A percentile compares a stretch with the other conserved stretches of the same genome.
Evolutionary conservation across 2,888 invertebrate species (phyloP).

Genomic region (Diplolepis rosae): DNA sequence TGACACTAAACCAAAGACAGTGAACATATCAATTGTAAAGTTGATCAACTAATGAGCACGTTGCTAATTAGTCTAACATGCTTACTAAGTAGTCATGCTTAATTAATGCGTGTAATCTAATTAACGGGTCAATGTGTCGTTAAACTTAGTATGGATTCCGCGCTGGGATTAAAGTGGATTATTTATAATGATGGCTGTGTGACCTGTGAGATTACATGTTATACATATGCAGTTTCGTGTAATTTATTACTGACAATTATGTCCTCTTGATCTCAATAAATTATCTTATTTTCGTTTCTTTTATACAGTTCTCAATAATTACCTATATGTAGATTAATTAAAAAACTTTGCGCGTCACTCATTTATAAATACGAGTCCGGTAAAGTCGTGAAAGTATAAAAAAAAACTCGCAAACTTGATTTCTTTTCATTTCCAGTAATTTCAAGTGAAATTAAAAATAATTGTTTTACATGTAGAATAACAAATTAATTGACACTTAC

Average conservation of each 20-base stretch:
- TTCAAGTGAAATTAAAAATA: no score
- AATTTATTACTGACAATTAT: neutral
- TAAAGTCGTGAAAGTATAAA: no score
- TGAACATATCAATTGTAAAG: neutral
- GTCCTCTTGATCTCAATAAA: no score
- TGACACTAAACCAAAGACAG: constrained; percentile 16
- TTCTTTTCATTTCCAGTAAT: no score
- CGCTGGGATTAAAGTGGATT: neutral
- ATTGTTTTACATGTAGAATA: no score
- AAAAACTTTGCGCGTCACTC: no score
- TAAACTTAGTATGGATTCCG: neutral
- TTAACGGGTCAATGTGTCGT: constrained; percentile 33
- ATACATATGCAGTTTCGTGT: neutral
- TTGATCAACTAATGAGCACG: neutral
- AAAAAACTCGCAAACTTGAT: no score
- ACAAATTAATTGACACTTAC: no score
- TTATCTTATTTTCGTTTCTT: no score
- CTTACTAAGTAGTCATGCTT: constrained; percentile 1
- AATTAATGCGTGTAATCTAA: constrained; percentile 33
- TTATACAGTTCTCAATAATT: no score
- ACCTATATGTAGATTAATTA: no score
- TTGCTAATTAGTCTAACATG: constrained; percentile 41
- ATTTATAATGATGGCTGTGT: neutral
- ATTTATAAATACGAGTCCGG: no score
- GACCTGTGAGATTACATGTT: neutral